phyloP scores from a whole-genome alignment of 1,140 invertebrate genomes.

The Drosophila seguyi region DNA sequence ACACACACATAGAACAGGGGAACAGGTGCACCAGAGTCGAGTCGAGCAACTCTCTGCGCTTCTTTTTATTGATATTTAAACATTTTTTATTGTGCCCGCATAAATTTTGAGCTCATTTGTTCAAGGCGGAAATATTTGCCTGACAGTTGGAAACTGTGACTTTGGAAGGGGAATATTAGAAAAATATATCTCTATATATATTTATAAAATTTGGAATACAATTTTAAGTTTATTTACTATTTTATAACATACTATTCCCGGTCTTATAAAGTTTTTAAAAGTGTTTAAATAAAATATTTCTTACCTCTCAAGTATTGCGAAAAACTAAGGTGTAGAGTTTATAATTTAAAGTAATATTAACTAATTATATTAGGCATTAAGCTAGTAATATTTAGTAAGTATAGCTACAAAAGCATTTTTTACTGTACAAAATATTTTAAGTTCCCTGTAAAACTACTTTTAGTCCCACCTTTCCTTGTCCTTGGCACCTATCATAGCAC shows the following conservation, averaged over 20 bases:
- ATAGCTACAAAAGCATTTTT: not conserved
- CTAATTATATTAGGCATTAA: not conserved
- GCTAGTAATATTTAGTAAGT: not conserved
- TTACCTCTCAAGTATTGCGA: no score
- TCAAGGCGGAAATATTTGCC: not conserved
- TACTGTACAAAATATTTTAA: not conserved
- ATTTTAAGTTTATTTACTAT: not conserved
- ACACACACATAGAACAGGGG: slow-evolving; percentile 18
- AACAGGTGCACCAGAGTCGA: slow-evolving; percentile 21
- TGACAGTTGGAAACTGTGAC: not conserved
- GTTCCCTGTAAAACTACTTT: not conserved
- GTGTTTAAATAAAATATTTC: not conserved
- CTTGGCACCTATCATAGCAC: slow-evolving; percentile 3
- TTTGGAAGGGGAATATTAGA: no score
- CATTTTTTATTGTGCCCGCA: slow-evolving; percentile 71
- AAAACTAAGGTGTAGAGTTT: not conserved
- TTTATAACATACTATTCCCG: not conserved
- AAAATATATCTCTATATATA: not conserved
- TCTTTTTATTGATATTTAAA: slow-evolving; percentile 80
- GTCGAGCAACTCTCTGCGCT: slow-evolving; percentile 19
- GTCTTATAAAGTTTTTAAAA: not conserved
- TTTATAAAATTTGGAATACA: not conserved
- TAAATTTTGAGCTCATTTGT: slow-evolving; percentile 71
- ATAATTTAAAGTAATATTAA: not conserved
- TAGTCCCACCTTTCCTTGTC: not conserved